phyloP scores from a whole-genome alignment of 2,888 invertebrate genomes.

The Himalopsyche kuldschensis region DNA sequence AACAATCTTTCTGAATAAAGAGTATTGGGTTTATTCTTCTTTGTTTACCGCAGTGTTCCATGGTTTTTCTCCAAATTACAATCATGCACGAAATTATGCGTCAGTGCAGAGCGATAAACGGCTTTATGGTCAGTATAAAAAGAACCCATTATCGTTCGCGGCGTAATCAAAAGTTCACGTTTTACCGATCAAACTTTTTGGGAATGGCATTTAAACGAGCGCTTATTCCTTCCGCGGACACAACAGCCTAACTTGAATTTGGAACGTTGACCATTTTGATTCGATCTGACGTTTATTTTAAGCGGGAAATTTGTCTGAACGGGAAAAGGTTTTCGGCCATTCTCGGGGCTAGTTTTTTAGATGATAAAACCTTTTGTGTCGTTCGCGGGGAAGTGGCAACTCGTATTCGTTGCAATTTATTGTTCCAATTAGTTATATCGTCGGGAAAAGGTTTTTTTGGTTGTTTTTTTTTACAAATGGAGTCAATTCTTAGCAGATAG shows the following conservation, averaged over 20 bases:
- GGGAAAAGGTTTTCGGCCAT: background rate
- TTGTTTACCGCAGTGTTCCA: constrained; percentile 1
- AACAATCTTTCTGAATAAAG: background rate
- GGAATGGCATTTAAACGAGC: constrained; percentile 37
- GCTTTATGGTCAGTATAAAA: constrained; percentile 27
- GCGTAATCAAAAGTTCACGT: constrained; percentile 28
- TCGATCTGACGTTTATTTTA: background rate
- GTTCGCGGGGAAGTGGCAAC: constrained; percentile 27
- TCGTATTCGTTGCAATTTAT: constrained; percentile 49
- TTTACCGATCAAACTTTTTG: constrained; percentile 27
- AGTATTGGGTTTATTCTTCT: background rate
- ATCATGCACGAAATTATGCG: constrained; percentile 29
- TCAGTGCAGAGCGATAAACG: constrained; percentile 27
- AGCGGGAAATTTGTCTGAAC: constrained; percentile 2
- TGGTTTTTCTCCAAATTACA: constrained; percentile 20
- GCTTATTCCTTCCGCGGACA: background rate
- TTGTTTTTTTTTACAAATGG: constrained; percentile 20
- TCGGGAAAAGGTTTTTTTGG: constrained; percentile 33
- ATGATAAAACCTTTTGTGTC: constrained; percentile 33
- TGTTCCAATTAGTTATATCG: constrained; percentile 60
- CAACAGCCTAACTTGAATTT: constrained; percentile 12
- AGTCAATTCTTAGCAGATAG: constrained; percentile 12
- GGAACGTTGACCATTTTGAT: constrained; percentile 15
- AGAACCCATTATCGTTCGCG: constrained; percentile 26
- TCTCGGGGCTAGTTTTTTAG: background rate